These are phyloP conservation scores for Apotomis turbidana DNA, from an alignment of 2,888 invertebrate species.

Conservation along the genomic window DNA sequence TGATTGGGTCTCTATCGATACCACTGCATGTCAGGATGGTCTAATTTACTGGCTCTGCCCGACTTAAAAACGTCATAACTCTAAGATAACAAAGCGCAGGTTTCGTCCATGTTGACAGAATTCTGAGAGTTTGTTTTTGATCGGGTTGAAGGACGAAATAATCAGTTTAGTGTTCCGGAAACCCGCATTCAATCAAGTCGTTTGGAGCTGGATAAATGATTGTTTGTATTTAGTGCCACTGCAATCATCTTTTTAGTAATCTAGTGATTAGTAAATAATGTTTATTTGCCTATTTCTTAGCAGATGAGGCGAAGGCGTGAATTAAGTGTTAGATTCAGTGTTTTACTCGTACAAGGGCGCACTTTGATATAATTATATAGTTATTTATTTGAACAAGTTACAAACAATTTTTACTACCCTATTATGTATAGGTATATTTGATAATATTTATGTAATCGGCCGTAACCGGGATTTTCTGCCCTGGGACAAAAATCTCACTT, in stretches of 20 bases:
- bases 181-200: slow-evolving; percentile 18
- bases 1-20: neutral
- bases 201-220: slow-evolving; percentile 11
- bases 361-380: no score
- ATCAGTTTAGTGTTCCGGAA: neutral
- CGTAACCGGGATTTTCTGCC: no score
- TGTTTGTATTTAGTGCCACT: neutral
- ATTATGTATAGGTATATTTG: no score
- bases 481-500: no score
- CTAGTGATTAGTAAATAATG: neutral
- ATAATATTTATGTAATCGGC: no score
- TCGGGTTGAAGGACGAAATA: neutral
- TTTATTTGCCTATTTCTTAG: no score
- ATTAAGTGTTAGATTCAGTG: no score
- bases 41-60: slow-evolving; percentile 3
- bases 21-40: slow-evolving; percentile 16
- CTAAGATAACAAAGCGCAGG: neutral
- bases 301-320: no score
- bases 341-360: no score
- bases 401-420: no score
- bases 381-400: no score
- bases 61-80: neutral
- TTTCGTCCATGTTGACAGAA: neutral
- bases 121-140: neutral
- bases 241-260: slow-evolving; percentile 12